phyloP scores from a whole-genome alignment of 2,113 vertebrate genomes.

The Chaetodon trifascialis region DNA sequence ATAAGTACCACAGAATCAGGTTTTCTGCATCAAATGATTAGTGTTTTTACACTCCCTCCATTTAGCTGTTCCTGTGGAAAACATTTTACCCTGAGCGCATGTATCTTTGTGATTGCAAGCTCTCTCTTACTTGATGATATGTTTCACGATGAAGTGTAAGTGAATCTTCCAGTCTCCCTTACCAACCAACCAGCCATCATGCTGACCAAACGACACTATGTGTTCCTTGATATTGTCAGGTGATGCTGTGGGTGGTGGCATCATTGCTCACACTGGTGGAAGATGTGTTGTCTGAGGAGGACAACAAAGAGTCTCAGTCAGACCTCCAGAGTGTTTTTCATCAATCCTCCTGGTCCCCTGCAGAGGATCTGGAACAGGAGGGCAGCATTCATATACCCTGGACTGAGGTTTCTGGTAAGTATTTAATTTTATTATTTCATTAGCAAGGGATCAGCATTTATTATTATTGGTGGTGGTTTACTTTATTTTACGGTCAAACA shows the following conservation, averaged over 20 bases:
- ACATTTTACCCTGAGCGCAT: background rate
- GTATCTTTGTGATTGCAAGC: background rate
- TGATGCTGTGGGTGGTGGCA: conserved; percentile 72
- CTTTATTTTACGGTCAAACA: background rate
- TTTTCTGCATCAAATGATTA: background rate
- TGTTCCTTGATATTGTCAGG: conserved; percentile 43
- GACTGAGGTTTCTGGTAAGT: conserved; percentile 41
- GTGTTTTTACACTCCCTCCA: background rate
- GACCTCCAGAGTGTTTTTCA: conserved; percentile 36
- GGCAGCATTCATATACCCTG: conserved; percentile 3
- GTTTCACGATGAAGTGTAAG: background rate
- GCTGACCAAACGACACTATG: background rate
- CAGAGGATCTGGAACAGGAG: conserved; percentile 26
- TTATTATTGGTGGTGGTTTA: background rate
- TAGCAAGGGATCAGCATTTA: background rate
- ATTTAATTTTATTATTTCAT: background rate
- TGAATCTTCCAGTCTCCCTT: background rate
- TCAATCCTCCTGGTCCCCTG: conserved; percentile 34
- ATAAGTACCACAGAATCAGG: background rate
- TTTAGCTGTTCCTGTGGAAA: background rate
- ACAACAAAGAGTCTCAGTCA: conserved; percentile 48
- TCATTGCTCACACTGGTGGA: conserved; percentile 68
- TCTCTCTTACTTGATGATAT: background rate
- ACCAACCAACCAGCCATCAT: no score
- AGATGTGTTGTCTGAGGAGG: conserved; percentile 66